These are phyloP conservation scores for Phylloscopus trochilus DNA, from an alignment of 2,113 vertebrate genomes.

Conservation along the genomic window DNA sequence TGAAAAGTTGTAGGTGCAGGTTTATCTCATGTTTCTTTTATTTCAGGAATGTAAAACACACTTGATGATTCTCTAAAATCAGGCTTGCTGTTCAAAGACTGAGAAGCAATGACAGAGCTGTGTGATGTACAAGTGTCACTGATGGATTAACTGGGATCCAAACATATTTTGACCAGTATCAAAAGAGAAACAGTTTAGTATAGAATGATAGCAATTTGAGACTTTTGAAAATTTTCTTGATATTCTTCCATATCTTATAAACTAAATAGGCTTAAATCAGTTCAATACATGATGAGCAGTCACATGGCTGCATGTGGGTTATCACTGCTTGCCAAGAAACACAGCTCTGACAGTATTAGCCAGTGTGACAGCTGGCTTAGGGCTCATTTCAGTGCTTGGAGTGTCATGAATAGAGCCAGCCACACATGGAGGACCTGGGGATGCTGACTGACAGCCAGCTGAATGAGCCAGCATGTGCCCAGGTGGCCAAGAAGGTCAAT, in stretches of 20 bases:
- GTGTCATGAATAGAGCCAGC: background rate
- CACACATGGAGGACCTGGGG: background rate
- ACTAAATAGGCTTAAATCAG: background rate
- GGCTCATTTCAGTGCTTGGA: background rate
- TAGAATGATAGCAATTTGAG: background rate
- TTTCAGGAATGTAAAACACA: background rate
- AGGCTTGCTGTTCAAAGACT: background rate
- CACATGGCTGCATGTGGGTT: background rate
- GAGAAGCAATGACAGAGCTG: background rate
- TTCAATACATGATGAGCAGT: background rate
- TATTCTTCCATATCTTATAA: background rate
- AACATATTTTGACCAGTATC: background rate
- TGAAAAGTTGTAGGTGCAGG: background rate
- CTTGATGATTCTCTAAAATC: background rate
- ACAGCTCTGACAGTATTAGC: background rate
- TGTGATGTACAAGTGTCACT: background rate
- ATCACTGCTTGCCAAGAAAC: background rate
- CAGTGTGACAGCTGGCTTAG: background rate
- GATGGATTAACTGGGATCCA: background rate
- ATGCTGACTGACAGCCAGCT: rapidly evolving
- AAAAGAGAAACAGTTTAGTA: background rate
- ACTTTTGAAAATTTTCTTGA: background rate
- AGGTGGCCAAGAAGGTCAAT: background rate
- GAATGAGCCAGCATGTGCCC: background rate
- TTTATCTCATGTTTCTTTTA: constrained; percentile 7